Evolutionary conservation across 2,888 invertebrate species (phyloP), one percentile per base, ranked within the genome.

Genomic region (Cantharis flavilabris): DNA sequence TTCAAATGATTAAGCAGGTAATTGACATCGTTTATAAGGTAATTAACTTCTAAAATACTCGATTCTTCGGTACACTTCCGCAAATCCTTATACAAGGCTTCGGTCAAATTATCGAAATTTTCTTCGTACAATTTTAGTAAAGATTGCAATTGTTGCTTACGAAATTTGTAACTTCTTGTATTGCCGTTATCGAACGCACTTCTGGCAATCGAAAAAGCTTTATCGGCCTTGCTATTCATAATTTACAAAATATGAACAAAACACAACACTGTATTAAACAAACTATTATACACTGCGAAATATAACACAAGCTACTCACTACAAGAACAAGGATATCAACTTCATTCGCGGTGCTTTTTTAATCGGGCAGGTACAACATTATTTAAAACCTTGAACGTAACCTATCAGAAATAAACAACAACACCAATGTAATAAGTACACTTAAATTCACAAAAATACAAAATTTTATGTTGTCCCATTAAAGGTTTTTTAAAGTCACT

Each of bases 41-140:
- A 92, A 83, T 94, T 93, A 1, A 96, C 90, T 89, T 98, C 98
- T 71, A 94, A 90, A 13, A 95, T 87, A 1, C 92, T 85, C 0
- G 94, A 91, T 87, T 98, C 98, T 86, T 93, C 92, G 88, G 94
- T 94, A 85, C 92, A 91, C 86, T 95, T 94, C 83, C 93, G 90
- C 83, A 98, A 90, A 89, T 98, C 98, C 74, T 93, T 91, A 79
- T 92, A 90, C 62, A 98, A 89, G 0, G 95, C 97, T 72, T 92
- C 91, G 49, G 92, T 87, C 88, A 98, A 92, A n/a, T 91, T 92
- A 62, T 91, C 90, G 77, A 90, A 89, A 87, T 97, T 94, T 84
- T 98, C 97, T 81, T 94, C 92, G 85, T 97, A 91, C 92, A 98
- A 91, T 76, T 91, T 91, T 70, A 93, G 84, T 14, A 98, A 87